Base-by-base conservation (phyloP, 2,113 vertebrate genomes). In the Motacilla alba region DNA sequence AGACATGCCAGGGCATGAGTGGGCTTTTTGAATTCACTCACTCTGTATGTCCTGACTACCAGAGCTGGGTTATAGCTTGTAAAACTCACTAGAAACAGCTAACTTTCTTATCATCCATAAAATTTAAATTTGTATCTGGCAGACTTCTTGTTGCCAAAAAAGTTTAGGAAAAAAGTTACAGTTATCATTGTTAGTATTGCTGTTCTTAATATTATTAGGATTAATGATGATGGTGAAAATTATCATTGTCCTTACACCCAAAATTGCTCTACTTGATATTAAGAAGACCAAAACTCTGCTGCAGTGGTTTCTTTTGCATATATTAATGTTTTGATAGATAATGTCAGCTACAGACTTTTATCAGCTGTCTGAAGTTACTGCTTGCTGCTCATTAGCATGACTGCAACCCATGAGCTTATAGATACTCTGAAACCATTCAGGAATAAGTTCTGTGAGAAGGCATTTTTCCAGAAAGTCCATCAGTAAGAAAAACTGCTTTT, bases 101-200 rank as follows among this genome's bases (percentile, higher is more conserved):
- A 28, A n/a, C 9, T 56, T 91, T 74, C 35, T 70, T 70, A 59
- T 63, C 17, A 66, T 33, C 31, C 33, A 23, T 73, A 39, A 87
- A 35, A 43, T 62, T 55, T 67, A 60, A 90, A 41, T 86, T 81
- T 83, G 13, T 17, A 15, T 63, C 39, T 96, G 59, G 33, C 55
- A 70, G 18, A 83, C 44, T 13, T 60, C 14, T 64, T 81, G n/a
- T 58, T 46, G 9, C 15, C 28, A 63, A 60, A 63, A 63, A 33
- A 3, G 0, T 23, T 44, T 44, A 14, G 21, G 10, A 24, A 58
- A 69, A 72, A 49, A 15, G 6, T 83, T 80, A 46, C 0, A 0
- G 7, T 79, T 78, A n/a, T 73, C 4, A 2, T 27, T 64, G 18
- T 39, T 82, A 15, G 19, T 83, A 18, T n/a, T 88, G 10, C 26